These are phyloP conservation scores for Anguilla marmorata DNA, from an alignment of 2,797 vertebrate genomes.

Conservation along the genomic window DNA sequence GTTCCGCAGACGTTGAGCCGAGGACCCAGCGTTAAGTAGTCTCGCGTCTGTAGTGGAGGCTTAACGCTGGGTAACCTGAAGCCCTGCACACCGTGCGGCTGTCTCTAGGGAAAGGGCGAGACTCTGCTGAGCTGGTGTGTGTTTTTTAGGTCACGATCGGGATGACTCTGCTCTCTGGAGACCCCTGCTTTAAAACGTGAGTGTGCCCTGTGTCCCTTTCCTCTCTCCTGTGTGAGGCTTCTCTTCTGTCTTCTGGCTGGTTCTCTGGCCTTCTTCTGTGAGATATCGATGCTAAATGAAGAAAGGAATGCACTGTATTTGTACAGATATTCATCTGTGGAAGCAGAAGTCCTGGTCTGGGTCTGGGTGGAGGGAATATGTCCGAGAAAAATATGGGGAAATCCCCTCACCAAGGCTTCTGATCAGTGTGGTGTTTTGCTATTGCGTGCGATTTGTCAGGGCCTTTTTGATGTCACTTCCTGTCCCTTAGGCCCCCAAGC, in stretches of 20 bases:
- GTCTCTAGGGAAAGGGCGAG: neutral
- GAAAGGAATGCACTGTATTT: constrained; percentile 17
- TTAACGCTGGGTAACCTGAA: neutral
- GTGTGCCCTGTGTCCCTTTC: constrained; percentile 51
- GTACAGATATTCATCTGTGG: constrained; percentile 6
- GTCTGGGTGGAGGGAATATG: neutral
- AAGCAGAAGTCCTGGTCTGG: neutral
- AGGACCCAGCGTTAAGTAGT: neutral
- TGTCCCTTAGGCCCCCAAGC: constrained; percentile 76
- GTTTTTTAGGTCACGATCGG: constrained; percentile 85
- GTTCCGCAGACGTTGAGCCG: neutral
- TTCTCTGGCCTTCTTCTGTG: neutral
- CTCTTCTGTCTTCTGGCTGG: neutral
- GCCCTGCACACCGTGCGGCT: neutral
- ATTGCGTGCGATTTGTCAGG: neutral
- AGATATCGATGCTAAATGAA: neutral
- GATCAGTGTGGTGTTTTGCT: neutral
- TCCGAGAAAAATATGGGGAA: neutral
- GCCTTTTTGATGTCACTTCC: neutral
- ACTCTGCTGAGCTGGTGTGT: neutral
- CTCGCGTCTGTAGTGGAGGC: no score
- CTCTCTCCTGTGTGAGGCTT: neutral
- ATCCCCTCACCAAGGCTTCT: neutral
- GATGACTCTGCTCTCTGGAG: constrained; percentile 93
- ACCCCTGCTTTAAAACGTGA: constrained; percentile 98